Percentiles rank a stretch among this genome's conserved stretches.
phyloP scores from a whole-genome alignment of 2,113 vertebrate genomes.

The Falco punctatus region DNA sequence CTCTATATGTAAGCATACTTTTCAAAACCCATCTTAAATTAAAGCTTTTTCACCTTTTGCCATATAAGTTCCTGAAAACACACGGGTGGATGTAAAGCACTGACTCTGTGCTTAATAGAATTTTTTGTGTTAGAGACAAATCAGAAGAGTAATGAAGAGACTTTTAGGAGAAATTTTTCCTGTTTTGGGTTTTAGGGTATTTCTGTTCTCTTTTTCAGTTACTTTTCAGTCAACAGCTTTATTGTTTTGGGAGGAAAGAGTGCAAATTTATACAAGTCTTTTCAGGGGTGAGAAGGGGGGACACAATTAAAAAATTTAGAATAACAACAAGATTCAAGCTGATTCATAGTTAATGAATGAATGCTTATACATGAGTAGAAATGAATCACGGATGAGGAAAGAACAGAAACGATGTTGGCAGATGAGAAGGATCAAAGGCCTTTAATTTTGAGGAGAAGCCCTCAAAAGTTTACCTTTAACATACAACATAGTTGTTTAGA shows the following conservation, averaged over 20 bases:
- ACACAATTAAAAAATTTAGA: not conserved
- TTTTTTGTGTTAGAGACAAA: not conserved
- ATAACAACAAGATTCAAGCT: not conserved
- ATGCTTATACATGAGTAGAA: not conserved
- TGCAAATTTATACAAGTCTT: not conserved
- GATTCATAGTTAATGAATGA: not conserved
- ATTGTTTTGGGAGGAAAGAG: not conserved
- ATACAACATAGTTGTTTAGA: not conserved
- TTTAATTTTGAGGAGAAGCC: not conserved
- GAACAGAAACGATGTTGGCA: not conserved
- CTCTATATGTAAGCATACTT: fast-evolving
- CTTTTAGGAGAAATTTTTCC: not conserved
- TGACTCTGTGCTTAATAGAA: not conserved
- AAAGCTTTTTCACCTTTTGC: not conserved
- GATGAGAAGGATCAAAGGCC: not conserved
- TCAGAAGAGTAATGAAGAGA: too few species aligned
- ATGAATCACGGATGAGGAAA: not conserved
- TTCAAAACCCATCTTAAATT: not conserved
- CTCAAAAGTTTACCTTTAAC: not conserved
- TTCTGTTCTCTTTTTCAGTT: not conserved
- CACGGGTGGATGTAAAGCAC: not conserved
- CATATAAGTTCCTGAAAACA: not conserved
- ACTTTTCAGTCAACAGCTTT: not conserved
- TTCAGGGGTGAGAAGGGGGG: not conserved
- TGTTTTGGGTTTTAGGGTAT: not conserved